These are phyloP conservation scores for Pomacea maculata DNA, from an alignment of 1,140 invertebrate species.

Conservation along the genomic window DNA sequence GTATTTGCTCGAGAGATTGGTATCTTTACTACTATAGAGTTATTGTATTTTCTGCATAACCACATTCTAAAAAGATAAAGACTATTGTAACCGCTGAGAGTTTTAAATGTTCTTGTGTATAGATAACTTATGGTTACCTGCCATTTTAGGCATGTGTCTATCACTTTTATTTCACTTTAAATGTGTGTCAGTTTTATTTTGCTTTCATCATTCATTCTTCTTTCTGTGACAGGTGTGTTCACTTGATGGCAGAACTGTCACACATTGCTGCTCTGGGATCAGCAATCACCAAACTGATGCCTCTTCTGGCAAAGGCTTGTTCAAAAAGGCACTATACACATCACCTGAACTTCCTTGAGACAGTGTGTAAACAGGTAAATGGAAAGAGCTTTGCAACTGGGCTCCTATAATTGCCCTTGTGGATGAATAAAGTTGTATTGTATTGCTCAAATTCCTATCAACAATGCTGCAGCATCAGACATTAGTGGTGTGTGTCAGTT, in stretches of 20 bases:
- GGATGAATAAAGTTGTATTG: too few species aligned
- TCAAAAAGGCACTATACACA: conserved; percentile 67
- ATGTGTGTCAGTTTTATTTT: not conserved
- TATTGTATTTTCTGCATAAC: too few species aligned
- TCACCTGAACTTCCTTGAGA: conserved; percentile 69
- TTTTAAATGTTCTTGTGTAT: too few species aligned
- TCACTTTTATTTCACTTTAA: not conserved
- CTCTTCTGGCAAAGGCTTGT: conserved; percentile 64
- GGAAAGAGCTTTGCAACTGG: not conserved
- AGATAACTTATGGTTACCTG: too few species aligned
- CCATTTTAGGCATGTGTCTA: not conserved
- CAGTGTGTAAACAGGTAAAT: conserved; percentile 68
- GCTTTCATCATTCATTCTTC: not conserved
- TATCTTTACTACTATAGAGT: too few species aligned
- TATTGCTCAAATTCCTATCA: too few species aligned
- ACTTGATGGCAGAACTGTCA: conserved; percentile 68
- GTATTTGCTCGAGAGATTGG: too few species aligned
- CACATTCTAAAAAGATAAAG: too few species aligned
- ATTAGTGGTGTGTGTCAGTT: too few species aligned
- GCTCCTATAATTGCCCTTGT: too few species aligned
- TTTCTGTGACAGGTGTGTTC: conserved; percentile 65
- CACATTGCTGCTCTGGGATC: conserved; percentile 52
- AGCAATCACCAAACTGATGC: conserved; percentile 57
- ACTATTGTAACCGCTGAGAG: too few species aligned
- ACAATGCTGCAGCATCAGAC: too few species aligned